Percentiles rank a stretch among this genome's conserved stretches.
Conservation (phyloP, 37 sponge, comb jelly and placozoan species). For the Crambe crambe region DNA sequence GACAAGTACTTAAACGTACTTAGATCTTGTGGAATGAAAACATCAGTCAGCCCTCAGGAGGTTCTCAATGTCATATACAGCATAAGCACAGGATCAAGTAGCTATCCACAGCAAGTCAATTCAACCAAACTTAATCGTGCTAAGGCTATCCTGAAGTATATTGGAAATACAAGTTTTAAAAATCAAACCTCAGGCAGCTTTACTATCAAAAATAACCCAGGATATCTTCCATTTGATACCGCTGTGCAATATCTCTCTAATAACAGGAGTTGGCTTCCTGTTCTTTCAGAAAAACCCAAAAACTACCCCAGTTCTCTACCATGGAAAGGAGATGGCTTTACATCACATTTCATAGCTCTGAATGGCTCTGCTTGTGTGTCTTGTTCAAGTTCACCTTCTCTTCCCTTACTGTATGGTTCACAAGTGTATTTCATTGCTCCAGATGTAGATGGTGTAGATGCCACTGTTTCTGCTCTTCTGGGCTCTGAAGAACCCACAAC, state of each 20-base stretch:
- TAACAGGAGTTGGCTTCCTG: conserved; percentile 46
- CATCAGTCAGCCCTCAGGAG: conserved; percentile 27
- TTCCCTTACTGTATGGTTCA: conserved; percentile 35
- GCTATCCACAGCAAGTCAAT: too few relatives aligned
- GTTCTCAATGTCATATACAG: conserved; percentile 27
- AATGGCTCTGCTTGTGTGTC: not conserved
- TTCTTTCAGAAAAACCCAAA: conserved; percentile 9
- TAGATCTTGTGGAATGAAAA: conserved; percentile 22
- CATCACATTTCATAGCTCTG: conserved; percentile 27
- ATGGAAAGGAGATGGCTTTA: conserved; percentile 42
- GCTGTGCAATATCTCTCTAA: conserved; percentile 3
- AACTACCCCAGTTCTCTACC: conserved; percentile 30
- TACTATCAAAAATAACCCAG: not conserved
- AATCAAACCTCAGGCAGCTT: not conserved
- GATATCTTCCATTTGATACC: conserved; percentile 7
- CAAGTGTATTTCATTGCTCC: conserved; percentile 26
- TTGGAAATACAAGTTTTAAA: not conserved
- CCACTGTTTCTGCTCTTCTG: not conserved
- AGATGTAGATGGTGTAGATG: not conserved
- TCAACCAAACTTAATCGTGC: too few relatives aligned
- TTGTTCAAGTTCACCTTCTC: not conserved
- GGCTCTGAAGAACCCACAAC: not conserved
- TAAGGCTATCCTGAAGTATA: conserved; percentile 29
- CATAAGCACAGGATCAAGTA: conserved; percentile 2
- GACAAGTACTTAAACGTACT: conserved; percentile 3